Evolutionary conservation across 2,888 invertebrate species (phyloP), one percentile per base, ranked within the genome.

Genomic region (Elgonia sp.): DNA sequence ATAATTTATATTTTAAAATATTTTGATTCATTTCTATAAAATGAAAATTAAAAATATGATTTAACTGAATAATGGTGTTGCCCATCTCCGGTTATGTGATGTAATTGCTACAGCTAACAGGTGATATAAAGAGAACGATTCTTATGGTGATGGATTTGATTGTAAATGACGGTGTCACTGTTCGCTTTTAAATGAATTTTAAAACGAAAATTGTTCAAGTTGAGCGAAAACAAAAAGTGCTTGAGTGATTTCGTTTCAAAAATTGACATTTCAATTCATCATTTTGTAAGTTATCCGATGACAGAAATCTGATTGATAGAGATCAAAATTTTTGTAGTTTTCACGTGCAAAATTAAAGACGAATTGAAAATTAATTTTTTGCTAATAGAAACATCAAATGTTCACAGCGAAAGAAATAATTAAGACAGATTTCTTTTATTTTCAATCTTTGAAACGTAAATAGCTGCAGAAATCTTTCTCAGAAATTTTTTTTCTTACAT

Each of bases 191-290:
- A 65, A 42, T 65, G 65, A 40, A 65, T 20, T 40, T 65, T 65
- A 20, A 18, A 40, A 42, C 18, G 65, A 42, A 18, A 18, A 65
- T 65, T 40, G 65, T 20, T 9, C 10, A 65, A 65, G 18, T 40
- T n/a, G 40, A 42, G 18, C 42, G 65, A 29, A 65, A 40, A 42
- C 40, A 65, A 65, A 65, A 42, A 20, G 18, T 18, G 20, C 14
- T 42, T 40, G 40, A 18, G 18, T 1, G 40, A 42, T 18, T 65
- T 65, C 42, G 18, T 20, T 18, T 42, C 42, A 9, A 20, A 2
- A 65, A 40, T 42, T 65, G 63, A 39, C 62, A 10, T 10, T 65
- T 40, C 20, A 20, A 65, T 65, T 65, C 42, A 65, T 65, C 65
- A 65, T n/a, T 65, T 9, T 12, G 42, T 18, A 42, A 65, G 65